Conservation (phyloP, 2,797 vertebrate genomes). For the Acropternis orthonyx region DNA sequence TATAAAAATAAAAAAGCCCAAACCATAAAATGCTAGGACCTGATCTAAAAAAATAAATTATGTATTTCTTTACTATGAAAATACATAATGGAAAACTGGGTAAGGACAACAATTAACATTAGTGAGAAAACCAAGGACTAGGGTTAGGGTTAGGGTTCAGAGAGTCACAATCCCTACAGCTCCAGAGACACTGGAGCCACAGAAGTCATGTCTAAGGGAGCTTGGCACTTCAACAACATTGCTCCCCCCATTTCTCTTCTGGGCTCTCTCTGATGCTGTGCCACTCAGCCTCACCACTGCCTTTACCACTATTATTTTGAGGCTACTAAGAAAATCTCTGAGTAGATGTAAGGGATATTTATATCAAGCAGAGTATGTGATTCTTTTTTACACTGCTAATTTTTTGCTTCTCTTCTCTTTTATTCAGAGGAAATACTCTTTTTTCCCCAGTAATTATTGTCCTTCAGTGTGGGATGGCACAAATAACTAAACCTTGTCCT, state of each 20-base stretch:
- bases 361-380: not conserved
- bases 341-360: not conserved
- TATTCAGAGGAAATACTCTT: not conserved
- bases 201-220: not conserved
- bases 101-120: not conserved
- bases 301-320: not conserved
- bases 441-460: not conserved
- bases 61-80: not conserved
- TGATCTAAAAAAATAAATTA: not conserved
- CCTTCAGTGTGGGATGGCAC: not conserved
- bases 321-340: not conserved
- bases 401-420: not conserved
- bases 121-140: not conserved
- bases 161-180: not conserved
- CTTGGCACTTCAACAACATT: accelerated
- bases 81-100: not conserved
- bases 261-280: not conserved
- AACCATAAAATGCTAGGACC: not conserved
- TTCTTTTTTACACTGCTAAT: not conserved
- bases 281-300: not conserved
- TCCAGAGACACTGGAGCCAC: not conserved
- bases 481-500: not conserved
- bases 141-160: not conserved
- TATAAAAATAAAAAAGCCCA: not conserved
- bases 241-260: not conserved